Conservation (phyloP, 2,888 invertebrate genomes). For the Acholoe squamosa region DNA sequence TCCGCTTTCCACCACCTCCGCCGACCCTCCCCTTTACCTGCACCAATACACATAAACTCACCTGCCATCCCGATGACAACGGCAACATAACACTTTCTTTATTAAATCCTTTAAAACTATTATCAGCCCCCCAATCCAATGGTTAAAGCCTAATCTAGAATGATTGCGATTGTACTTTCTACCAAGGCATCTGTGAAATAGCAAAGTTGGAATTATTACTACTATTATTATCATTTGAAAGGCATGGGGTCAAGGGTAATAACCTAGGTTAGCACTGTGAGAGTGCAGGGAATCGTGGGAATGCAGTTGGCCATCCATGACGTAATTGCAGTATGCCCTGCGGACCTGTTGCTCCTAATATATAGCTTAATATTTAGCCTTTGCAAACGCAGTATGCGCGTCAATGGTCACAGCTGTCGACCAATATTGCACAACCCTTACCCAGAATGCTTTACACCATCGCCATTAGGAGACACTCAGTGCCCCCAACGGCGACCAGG, state of each 20-base stretch:
- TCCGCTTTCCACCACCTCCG: too few species aligned
- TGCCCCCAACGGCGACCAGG: conserved; percentile 20
- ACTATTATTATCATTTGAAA: background rate
- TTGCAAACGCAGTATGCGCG: background rate
- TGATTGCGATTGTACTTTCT: too few species aligned
- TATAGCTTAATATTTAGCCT: background rate
- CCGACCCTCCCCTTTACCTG: too few species aligned
- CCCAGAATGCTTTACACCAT: background rate
- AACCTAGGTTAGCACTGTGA: too few species aligned
- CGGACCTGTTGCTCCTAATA: background rate
- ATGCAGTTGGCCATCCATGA: background rate
- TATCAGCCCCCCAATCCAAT: background rate
- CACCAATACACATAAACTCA: too few species aligned
- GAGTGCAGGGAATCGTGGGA: background rate
- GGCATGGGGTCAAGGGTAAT: background rate
- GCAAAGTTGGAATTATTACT: too few species aligned
- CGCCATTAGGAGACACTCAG: background rate
- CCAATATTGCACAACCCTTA: conserved; percentile 18
- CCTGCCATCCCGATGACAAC: too few species aligned
- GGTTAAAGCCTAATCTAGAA: background rate
- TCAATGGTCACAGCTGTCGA: background rate
- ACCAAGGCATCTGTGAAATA: too few species aligned
- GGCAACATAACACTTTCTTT: too few species aligned
- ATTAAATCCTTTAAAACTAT: background rate
- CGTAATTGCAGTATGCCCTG: background rate